Conservation (phyloP, 2,888 invertebrate species). For the Pollenia amentaria region DNA sequence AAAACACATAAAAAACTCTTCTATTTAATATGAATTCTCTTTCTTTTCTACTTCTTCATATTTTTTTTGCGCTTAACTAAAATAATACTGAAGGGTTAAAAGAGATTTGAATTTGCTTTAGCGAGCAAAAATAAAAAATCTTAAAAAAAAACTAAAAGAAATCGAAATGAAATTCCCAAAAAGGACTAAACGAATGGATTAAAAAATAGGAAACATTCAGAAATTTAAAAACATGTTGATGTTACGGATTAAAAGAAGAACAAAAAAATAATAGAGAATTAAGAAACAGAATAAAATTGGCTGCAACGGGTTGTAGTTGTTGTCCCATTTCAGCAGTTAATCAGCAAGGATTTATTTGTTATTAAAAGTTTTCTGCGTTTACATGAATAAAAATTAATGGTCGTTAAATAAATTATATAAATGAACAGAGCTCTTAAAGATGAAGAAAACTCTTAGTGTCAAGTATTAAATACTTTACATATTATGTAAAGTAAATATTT, state of each 20-base stretch:
- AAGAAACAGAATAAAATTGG: constrained; percentile 30
- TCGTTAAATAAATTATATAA: no score
- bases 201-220: constrained; percentile 33
- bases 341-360: constrained; percentile 58
- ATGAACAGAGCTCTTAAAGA: no score
- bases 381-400: background rate
- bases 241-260: constrained; percentile 44
- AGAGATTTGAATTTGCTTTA: constrained; percentile 50
- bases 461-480: no score
- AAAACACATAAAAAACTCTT: constrained; percentile 38
- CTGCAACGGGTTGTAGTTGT: constrained; percentile 42
- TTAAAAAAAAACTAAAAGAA: background rate
- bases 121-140: constrained; percentile 41
- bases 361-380: background rate
- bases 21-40: background rate
- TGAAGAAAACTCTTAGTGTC: no score
- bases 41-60: constrained; percentile 5
- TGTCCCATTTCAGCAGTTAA: constrained; percentile 45
- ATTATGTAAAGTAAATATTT: no score
- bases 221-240: constrained; percentile 63
- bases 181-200: constrained; percentile 35
- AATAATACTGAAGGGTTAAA: constrained; percentile 9
- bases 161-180: constrained; percentile 54
- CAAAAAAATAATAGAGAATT: background rate
- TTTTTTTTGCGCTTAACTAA: constrained; percentile 10